phyloP scores from a whole-genome alignment of 2,113 vertebrate genomes.

The Hippolais icterina region DNA sequence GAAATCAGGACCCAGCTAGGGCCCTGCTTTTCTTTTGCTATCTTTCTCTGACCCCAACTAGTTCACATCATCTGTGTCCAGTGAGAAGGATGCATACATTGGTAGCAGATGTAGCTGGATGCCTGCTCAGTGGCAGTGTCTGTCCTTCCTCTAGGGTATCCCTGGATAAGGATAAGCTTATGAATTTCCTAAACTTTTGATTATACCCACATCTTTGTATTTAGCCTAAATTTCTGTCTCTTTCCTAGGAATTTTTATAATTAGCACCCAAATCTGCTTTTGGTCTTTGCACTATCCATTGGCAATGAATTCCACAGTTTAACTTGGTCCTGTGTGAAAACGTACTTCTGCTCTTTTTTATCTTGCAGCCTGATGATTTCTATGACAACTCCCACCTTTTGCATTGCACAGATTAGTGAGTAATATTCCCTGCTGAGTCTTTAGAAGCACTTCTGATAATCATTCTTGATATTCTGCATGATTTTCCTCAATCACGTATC shows the following conservation, averaged over 20 bases:
- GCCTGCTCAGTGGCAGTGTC: background rate
- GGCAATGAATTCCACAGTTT: background rate
- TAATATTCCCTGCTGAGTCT: conserved; percentile 8
- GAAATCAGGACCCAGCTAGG: background rate
- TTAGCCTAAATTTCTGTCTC: background rate
- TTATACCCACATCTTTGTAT: background rate
- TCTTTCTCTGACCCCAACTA: background rate
- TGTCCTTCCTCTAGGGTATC: background rate
- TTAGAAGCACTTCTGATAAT: conserved; percentile 35
- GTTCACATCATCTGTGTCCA: background rate
- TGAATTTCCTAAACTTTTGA: background rate
- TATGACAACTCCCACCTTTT: background rate
- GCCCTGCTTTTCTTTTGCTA: background rate
- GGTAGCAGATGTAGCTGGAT: background rate
- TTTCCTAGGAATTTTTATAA: background rate
- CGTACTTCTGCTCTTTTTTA: background rate
- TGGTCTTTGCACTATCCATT: background rate
- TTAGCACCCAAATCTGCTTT: background rate
- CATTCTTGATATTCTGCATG: conserved; percentile 16
- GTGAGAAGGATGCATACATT: background rate
- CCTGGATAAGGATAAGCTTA: background rate
- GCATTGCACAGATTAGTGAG: background rate
- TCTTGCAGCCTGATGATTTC: background rate
- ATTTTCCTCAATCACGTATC: background rate
- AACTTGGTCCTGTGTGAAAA: background rate